Evolutionary conservation across 92 coral and sea anemone species (phyloP), one percentile per base, ranked within the genome.

Genomic region (Parazoanthus swiftii): DNA sequence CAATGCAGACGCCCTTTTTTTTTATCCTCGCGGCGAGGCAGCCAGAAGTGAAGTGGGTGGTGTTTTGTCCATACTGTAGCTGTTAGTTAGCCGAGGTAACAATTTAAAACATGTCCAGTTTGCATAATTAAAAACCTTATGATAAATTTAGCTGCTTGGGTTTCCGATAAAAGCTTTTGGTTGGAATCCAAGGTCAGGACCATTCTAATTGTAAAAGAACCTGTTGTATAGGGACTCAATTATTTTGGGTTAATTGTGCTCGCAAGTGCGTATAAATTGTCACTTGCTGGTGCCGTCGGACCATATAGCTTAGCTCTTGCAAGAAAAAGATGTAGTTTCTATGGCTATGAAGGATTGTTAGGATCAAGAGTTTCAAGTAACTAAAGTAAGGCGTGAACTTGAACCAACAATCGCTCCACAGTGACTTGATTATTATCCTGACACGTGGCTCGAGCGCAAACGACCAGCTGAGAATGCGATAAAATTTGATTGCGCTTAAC

Each of bases 401-500:
- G 54, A 65, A 67, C 86, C 56, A 82, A 82, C 54, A 65, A 82
- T 23, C 29, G 4, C 20, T 59, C 39, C 14, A 26, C 54, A 67
- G 25, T 82, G 51, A 39, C 15, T 36, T 6, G 16, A 58, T 66
- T 36, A 81, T 42, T 42, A 6, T 65, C 6, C 33, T 21, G 86
- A 83, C 87, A 84, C 87, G 87, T 84, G 87, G 87, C 78, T 75
- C 23, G 33, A 25, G 26, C 54, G 21, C 26, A 84, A 26, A 33
- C 77, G 51, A 29, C 87, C 87, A 84, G 87, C 78, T 84, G 87
- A 84, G 87, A 84, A 71, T 72, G 87, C 79, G 79, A 44, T 84
- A 44, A 72, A 71, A 35, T 13, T 26, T 50, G 44, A 84, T 84
- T 72, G 68, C 87, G 4, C 65, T 29, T 43, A 72, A 23, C 29